Evolutionary conservation across 2,797 vertebrate genomes (phyloP).

Genomic region (Anolis apletophallus): DNA sequence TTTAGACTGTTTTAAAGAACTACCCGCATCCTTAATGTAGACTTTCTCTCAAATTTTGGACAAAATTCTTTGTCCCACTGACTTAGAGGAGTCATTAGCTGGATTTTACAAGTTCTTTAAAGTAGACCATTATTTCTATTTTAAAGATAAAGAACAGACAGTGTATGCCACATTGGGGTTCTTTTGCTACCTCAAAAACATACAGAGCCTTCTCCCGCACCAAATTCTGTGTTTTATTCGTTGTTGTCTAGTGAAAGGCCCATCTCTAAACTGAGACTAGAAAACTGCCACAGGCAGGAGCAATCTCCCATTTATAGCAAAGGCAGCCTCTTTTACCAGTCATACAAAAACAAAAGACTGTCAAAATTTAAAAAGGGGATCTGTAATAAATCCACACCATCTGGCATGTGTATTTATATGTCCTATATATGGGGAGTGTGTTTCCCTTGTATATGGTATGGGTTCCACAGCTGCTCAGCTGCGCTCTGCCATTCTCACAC

Average conservation of each 20-base stretch:
- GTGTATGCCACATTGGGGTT: too few species aligned
- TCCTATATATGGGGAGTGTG: slow-evolving; percentile 41
- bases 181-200: neutral
- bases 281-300: slow-evolving; percentile 53
- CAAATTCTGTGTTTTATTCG: neutral
- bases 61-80: too few species aligned
- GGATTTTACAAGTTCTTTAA: neutral
- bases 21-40: too few species aligned
- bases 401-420: slow-evolving; percentile 48
- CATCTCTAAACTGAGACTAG: slow-evolving; percentile 28
- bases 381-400: slow-evolving; percentile 62
- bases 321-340: slow-evolving; percentile 58
- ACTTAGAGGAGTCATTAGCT: too few species aligned
- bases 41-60: too few species aligned
- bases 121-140: neutral
- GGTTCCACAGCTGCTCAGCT: slow-evolving; percentile 55
- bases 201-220: slow-evolving; percentile 4
- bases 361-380: slow-evolving; percentile 50
- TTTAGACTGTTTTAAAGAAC: too few species aligned
- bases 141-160: neutral
- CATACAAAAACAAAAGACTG: slow-evolving; percentile 62
- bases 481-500: slow-evolving; percentile 4
- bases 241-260: too few species aligned
- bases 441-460: slow-evolving; percentile 49
- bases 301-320: slow-evolving; percentile 57